These are phyloP conservation scores for Cephus rjabovi DNA, from an alignment of 2,888 invertebrate genomes.

Conservation along the genomic window DNA sequence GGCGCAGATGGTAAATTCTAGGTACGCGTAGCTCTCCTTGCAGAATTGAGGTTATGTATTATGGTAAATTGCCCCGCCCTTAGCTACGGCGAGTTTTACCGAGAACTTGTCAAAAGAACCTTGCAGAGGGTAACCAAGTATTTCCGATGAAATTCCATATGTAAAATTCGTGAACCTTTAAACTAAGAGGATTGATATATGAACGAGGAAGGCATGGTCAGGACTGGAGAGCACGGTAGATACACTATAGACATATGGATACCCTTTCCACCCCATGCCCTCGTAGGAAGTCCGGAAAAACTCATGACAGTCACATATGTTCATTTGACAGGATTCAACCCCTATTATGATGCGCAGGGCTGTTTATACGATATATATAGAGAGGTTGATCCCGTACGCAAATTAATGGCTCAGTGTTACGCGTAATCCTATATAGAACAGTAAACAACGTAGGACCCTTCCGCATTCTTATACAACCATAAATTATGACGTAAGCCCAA, in stretches of 20 bases:
- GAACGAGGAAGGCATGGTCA: background rate
- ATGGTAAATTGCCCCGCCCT: background rate
- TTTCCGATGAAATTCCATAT: background rate
- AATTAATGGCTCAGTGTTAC: constrained; percentile 53
- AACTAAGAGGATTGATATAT: background rate
- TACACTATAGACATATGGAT: background rate
- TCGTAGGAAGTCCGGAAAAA: background rate
- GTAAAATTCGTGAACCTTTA: background rate
- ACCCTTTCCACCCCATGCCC: background rate
- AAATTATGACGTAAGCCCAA: constrained; percentile 59
- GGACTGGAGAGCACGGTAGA: background rate
- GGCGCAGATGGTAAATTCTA: constrained; percentile 53
- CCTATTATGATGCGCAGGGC: background rate
- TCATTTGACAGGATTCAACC: background rate
- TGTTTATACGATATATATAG: background rate
- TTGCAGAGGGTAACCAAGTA: background rate
- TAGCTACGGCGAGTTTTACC: background rate
- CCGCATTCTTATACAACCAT: constrained; percentile 63
- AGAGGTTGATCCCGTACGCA: constrained; percentile 18
- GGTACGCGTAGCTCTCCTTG: background rate
- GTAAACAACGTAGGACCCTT: constrained; percentile 57
- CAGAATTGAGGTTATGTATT: background rate
- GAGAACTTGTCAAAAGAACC: background rate
- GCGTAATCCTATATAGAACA: constrained; percentile 53
- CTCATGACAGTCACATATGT: background rate